phyloP scores from a whole-genome alignment of 2,797 vertebrate genomes.

The Philypnodon macrostomus region DNA sequence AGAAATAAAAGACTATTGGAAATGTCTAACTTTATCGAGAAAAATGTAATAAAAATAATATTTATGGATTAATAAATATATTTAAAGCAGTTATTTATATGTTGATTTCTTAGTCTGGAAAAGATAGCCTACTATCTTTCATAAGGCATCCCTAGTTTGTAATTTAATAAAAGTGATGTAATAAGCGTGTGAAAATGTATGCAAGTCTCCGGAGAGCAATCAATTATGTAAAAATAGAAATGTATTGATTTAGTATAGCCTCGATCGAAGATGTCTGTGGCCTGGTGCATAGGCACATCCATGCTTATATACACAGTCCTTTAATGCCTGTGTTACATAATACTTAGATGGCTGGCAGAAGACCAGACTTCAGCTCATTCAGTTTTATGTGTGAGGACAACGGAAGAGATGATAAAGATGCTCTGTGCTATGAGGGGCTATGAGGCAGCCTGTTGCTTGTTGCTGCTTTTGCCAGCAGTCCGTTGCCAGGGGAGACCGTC shows the following conservation, averaged over 20 bases:
- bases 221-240: slow-evolving; percentile 19
- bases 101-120: too few relatives aligned
- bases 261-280: slow-evolving; percentile 20
- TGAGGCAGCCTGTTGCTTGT: slow-evolving; percentile 55
- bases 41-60: too few relatives aligned
- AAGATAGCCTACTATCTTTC: too few relatives aligned
- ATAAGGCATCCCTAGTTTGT: too few relatives aligned
- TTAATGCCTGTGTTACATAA: slow-evolving; percentile 30
- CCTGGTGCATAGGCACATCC: background rate
- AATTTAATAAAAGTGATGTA: too few relatives aligned
- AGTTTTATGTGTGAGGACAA: background rate
- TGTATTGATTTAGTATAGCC: slow-evolving; percentile 25
- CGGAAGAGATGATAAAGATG: slow-evolving; percentile 14
- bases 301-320: background rate
- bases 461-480: slow-evolving; percentile 45
- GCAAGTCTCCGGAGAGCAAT: slow-evolving; percentile 15
- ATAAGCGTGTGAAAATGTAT: slow-evolving; percentile 7
- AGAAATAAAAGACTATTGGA: too few relatives aligned
- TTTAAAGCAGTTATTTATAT: too few relatives aligned
- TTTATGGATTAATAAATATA: too few relatives aligned
- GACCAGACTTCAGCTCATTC: background rate
- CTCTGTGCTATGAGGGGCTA: slow-evolving; percentile 20
- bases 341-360: background rate
- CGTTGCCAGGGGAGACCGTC: slow-evolving; percentile 70
- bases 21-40: too few relatives aligned